phyloP scores from a whole-genome alignment of 1,140 invertebrate genomes.

The Bathynomus jamesi region DNA sequence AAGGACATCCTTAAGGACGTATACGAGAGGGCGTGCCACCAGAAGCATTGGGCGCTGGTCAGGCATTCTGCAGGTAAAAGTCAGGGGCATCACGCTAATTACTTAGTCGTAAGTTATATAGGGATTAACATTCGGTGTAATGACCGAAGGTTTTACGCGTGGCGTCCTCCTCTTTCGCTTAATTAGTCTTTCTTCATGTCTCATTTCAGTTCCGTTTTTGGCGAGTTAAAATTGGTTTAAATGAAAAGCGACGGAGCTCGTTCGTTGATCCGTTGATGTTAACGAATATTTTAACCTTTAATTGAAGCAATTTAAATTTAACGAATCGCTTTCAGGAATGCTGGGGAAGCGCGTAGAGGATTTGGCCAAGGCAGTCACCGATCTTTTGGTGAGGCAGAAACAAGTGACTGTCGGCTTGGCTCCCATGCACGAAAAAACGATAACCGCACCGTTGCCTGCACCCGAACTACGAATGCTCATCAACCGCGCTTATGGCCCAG shows the following conservation, averaged over 20 bases:
- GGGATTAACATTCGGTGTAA: too few species aligned
- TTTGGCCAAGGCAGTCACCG: conserved; percentile 88
- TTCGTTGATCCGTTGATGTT: too few species aligned
- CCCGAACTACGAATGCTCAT: conserved; percentile 85
- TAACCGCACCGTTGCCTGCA: conserved; percentile 85
- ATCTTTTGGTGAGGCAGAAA: conserved; percentile 95
- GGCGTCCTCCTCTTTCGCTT: too few species aligned
- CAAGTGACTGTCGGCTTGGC: conserved; percentile 82
- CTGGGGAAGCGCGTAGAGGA: conserved; percentile 90
- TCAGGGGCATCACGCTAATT: too few species aligned
- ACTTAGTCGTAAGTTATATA: too few species aligned
- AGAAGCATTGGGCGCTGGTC: conserved; percentile 95
- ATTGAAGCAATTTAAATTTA: not conserved
- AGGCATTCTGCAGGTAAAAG: conserved; percentile 85
- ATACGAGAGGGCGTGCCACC: conserved; percentile 93
- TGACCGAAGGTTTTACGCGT: too few species aligned
- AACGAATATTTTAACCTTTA: too few species aligned
- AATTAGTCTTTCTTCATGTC: too few species aligned
- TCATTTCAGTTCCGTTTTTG: too few species aligned
- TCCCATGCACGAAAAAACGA: conserved; percentile 76
- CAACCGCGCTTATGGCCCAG: conserved; percentile 89
- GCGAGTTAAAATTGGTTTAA: too few species aligned
- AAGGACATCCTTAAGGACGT: conserved; percentile 86
- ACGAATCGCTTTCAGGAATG: conserved; percentile 53
- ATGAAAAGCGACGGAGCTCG: too few species aligned